A percentile compares a stretch with the other conserved stretches of the same genome.
phyloP scores from a whole-genome alignment of 2,113 vertebrate genomes.

The Tamias sibiricus region DNA sequence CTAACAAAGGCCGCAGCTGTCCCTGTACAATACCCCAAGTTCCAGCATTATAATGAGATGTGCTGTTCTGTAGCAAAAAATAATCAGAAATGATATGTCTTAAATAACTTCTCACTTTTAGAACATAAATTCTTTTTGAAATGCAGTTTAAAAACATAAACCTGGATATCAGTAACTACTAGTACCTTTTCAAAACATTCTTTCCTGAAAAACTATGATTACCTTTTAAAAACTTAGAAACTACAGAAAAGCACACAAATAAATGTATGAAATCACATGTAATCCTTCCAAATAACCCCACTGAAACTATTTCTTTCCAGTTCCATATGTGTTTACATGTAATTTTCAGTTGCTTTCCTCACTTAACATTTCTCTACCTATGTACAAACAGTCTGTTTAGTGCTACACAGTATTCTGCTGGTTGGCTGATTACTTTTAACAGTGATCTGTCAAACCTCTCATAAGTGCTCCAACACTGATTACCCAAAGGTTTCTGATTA shows the following conservation, averaged over 20 bases:
- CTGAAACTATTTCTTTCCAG: not conserved
- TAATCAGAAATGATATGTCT: conserved; percentile 23
- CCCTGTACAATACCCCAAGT: conserved; percentile 93
- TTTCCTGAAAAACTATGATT: conserved; percentile 8
- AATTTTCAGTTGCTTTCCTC: not conserved
- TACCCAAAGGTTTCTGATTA: not conserved
- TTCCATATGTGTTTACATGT: not conserved
- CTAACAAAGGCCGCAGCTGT: conserved; percentile 89
- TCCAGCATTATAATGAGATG: conserved; percentile 92
- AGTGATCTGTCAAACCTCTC: conserved; percentile 16
- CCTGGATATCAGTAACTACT: not conserved
- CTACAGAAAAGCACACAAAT: conserved; percentile 16
- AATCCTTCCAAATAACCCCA: not conserved
- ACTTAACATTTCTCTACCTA: not conserved
- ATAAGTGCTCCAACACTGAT: not conserved
- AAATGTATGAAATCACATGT: not conserved
- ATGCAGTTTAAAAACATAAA: conserved; percentile 19
- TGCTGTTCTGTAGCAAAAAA: conserved; percentile 88
- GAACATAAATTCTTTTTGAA: conserved; percentile 26
- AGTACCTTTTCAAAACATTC: conserved; percentile 18
- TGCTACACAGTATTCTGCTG: not conserved
- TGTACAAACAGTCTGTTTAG: not conserved
- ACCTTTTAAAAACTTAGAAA: conserved; percentile 50
- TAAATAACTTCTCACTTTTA: not conserved
- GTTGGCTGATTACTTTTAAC: conserved; percentile 1